Conservation (phyloP, 2,797 vertebrate species). For the Crenichthys baileyi region DNA sequence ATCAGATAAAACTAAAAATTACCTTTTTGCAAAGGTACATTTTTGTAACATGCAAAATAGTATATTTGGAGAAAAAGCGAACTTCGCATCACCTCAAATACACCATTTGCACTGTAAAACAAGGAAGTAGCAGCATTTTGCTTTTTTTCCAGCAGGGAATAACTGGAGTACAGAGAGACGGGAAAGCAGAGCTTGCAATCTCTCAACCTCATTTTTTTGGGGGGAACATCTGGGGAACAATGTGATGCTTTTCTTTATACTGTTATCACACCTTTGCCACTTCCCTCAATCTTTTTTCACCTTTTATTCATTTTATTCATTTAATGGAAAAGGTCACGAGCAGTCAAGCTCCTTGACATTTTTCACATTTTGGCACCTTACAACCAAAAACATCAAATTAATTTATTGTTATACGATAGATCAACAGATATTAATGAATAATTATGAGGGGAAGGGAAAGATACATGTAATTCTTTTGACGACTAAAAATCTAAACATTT, state of each 20-base stretch:
- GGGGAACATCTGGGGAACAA: too few relatives aligned
- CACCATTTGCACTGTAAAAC: neutral
- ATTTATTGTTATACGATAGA: neutral
- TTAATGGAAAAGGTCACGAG: slow-evolving; percentile 33
- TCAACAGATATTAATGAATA: neutral
- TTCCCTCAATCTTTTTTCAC: slow-evolving; percentile 21
- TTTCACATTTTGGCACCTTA: neutral
- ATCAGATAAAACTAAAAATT: neutral
- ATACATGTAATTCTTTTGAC: too few relatives aligned
- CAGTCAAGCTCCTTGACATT: too few relatives aligned
- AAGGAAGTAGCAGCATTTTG: too few relatives aligned
- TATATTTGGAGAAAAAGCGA: neutral
- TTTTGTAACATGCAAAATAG: neutral
- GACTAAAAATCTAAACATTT: neutral
- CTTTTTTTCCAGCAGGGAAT: neutral
- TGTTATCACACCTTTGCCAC: neutral
- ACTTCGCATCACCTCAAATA: neutral
- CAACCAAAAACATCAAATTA: neutral
- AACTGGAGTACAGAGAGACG: neutral
- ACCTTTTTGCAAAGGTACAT: neutral
- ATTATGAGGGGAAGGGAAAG: neutral
- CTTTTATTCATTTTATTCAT: slow-evolving; percentile 32
- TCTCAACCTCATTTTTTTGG: neutral
- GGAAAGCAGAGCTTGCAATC: neutral
- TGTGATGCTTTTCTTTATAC: too few relatives aligned